Evolutionary conservation across 2,888 invertebrate species (phyloP).

Genomic region (Trichopria drosophilae): DNA sequence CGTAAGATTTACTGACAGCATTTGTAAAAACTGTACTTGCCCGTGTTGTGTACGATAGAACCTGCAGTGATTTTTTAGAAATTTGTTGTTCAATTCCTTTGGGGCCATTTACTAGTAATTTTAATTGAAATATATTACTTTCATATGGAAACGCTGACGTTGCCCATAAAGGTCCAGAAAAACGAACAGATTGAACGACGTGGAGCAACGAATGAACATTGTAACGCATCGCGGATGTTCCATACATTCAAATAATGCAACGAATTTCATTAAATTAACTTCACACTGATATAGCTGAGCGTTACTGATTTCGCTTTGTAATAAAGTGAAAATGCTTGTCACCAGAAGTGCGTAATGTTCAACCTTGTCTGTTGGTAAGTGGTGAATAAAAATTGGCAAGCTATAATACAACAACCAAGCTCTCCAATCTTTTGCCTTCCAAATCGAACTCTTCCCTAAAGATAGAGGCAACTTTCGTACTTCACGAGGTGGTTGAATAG

Average conservation of each 20-base stretch:
- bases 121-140: not conserved
- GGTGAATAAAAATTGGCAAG: constrained; percentile 2
- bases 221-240: constrained; percentile 19
- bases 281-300: constrained; percentile 17
- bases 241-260: constrained; percentile 19
- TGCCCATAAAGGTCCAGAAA: constrained; percentile 23
- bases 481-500: too few species aligned
- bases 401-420: constrained; percentile 11
- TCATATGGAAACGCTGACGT: constrained; percentile 28
- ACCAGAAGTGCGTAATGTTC: constrained; percentile 15
- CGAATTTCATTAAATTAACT: constrained; percentile 19
- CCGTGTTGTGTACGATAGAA: not conserved
- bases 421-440: too few species aligned
- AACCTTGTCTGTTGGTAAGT: constrained; percentile 4
- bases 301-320: constrained; percentile 19
- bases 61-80: not conserved
- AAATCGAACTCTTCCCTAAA: too few species aligned
- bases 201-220: constrained; percentile 24
- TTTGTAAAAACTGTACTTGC: too few species aligned
- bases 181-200: constrained; percentile 14
- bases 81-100: constrained; percentile 5
- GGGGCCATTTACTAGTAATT: not conserved
- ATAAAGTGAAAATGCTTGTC: constrained; percentile 6
- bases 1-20: too few species aligned
- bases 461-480: too few species aligned